Percentiles rank a stretch among this genome's conserved stretches.
Conservation (phyloP, 1,140 invertebrate genomes). For the Diorhabda carinulata region DNA sequence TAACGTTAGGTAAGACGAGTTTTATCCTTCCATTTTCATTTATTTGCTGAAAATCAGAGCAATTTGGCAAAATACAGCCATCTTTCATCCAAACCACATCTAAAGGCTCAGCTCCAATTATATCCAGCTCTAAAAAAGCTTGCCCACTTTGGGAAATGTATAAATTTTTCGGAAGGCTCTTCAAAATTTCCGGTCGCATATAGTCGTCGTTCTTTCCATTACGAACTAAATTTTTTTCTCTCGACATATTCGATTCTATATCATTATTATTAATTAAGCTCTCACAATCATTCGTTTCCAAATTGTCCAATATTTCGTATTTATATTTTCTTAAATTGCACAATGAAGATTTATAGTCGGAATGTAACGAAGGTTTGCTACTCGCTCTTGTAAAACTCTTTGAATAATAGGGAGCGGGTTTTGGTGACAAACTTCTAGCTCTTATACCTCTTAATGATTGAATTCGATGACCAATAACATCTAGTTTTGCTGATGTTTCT, state of each 20-base stretch:
- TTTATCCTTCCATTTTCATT: constrained; percentile 58
- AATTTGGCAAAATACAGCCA: constrained; percentile 62
- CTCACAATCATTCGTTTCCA: neutral
- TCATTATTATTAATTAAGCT: neutral
- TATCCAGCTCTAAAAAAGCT: constrained; percentile 28
- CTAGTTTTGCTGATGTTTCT: constrained; percentile 73
- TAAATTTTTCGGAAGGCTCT: constrained; percentile 30
- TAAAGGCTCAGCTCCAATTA: constrained; percentile 57
- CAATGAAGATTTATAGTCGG: constrained; percentile 40
- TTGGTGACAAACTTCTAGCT: constrained; percentile 49
- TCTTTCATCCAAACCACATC: constrained; percentile 70
- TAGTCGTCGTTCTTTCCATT: neutral
- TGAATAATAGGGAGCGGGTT: constrained; percentile 38
- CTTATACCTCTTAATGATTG: constrained; percentile 46
- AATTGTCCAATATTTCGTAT: neutral
- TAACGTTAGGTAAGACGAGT: constrained; percentile 62
- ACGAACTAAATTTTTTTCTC: no score
- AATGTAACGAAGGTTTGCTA: constrained; percentile 54
- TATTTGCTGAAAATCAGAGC: constrained; percentile 61
- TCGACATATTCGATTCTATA: no score
- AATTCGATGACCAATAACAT: constrained; percentile 64
- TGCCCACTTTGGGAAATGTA: constrained; percentile 23
- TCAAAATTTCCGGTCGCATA: constrained; percentile 28
- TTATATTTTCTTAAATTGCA: neutral
- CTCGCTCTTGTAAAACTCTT: constrained; percentile 52